Base-by-base conservation (phyloP, 23 tunicate genomes). In the Trididemnum nubilum region DNA sequence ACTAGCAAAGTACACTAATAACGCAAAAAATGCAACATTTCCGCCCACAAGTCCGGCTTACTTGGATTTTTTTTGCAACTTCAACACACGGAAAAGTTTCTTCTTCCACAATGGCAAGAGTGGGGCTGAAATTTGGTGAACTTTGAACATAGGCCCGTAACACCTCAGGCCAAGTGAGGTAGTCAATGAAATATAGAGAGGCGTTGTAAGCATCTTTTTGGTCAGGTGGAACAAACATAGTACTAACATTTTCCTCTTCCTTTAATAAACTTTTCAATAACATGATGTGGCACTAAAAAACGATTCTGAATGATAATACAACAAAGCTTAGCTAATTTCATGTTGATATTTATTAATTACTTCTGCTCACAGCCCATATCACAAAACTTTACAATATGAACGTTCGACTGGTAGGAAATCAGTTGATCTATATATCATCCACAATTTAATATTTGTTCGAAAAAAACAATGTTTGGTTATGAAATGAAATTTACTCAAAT, bases 111-210 rank as follows among this genome's bases (percentile, higher is more conserved):
- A 93, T 72, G 7, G 78, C 28, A 31, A 84, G 29, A 67, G 80
- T 84, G 33, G 79, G 63, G 52, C 35, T 36, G 54, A 50, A 80
- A 23, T 84, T 86, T 2, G 76, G 81, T 1, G 72, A 80, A 51
- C 98, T 93, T 67, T 84, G 94, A 23, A 93, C 59, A 65, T 78
- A 93, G 0, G 69, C 32, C 39, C 84, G 67, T 22, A 87, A 36
- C 3, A 88, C 89, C 37, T 93, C 98, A 25, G 98, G 93, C 98
- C 98, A 93, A 1, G 93, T 88, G 27, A 93, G 34, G 64, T 87
- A 79, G 51, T 93, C 98, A 23, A 87, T 54, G 79, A 93, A 88
- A 35, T 80, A 76, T 29, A 88, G 61, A 0, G 87, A 81, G 0
- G 86, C 82, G 36, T 74, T 65, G 64, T 51, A 58, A 19, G 92